Evolutionary conservation across 2,888 invertebrate species (phyloP), one percentile per base, ranked within the genome.

Genomic region (Polydesmus complanatus): DNA sequence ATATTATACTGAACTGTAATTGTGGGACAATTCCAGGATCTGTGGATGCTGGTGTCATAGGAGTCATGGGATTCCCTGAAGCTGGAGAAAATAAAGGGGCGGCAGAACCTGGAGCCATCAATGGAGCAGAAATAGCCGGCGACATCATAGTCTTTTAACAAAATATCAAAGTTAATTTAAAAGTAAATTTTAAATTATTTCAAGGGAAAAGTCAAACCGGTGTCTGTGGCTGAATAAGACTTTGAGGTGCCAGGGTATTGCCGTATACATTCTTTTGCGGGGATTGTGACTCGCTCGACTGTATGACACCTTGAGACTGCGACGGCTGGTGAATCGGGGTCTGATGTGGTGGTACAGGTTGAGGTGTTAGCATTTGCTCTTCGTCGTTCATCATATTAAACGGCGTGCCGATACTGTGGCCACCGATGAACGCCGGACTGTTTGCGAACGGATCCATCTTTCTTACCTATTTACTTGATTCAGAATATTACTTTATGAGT

Each of bases 11-110:
- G 70, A 70, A 91, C 90, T 93, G 93, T 71, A 93, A 75, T 71
- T 93, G 92, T 25, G 96, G 96, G 62, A 92, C 80, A 68, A 95
- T 93, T 58, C 91, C 91, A 59, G 94, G 91, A 75, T 94, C 93
- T 11, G 90, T 88, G 0, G 93, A 93, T 62, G 80, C 75, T 48
- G 90, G 89, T 1, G 88, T 88, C 81, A 85, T 82, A 1, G 91
- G 90, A 3, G 81, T 79, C 63, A 66, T 65, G 8, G 68, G 68
- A 21, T 64, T 62, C 3, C 60, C 62, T 25, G 62, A 59, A 27
- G 64, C 62, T 1, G 63, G 49, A 19, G 63, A 60, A 52, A 58
- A 62, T n/a, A 61, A 23, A 19, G 21, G 23, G 8, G 62, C 26
- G 19, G 59, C 18, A 3, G 58, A 37, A 3, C 56, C 56, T 8